Percentiles rank a stretch among this genome's conserved stretches.
Evolutionary conservation across 2,797 vertebrate species (phyloP).

Genomic region (Podarcis lilfordi): DNA sequence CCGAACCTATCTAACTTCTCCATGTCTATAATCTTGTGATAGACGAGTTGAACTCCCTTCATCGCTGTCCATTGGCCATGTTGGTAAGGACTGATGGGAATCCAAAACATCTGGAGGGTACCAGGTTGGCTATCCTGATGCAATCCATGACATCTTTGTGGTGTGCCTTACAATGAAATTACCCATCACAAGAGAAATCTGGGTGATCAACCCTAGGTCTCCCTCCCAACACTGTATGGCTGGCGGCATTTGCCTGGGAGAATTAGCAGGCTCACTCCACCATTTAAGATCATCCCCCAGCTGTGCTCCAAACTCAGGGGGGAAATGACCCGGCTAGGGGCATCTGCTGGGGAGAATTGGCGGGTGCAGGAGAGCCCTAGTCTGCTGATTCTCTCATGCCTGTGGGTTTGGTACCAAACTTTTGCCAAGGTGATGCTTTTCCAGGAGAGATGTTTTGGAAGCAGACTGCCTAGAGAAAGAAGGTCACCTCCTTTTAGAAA

Average conservation of each 20-base stretch:
- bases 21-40: neutral
- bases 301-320: neutral
- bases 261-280: neutral
- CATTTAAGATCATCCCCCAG: too few species aligned
- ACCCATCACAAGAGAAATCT: neutral
- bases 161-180: neutral
- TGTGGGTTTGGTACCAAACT: too few species aligned
- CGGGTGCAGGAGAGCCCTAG: neutral
- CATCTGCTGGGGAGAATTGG: neutral
- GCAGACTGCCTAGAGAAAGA: too few species aligned
- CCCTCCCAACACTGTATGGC: neutral
- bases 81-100: too few species aligned
- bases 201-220: neutral
- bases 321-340: neutral
- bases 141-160: neutral
- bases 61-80: too few species aligned
- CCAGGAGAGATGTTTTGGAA: too few species aligned
- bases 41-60: too few species aligned
- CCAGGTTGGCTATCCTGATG: neutral
- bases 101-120: too few species aligned
- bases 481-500: neutral
- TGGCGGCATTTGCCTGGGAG: neutral
- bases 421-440: too few species aligned
- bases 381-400: neutral
- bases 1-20: neutral